These are phyloP conservation scores for Clarias fuscus DNA, from an alignment of 2,797 vertebrate genomes.

Conservation along the genomic window DNA sequence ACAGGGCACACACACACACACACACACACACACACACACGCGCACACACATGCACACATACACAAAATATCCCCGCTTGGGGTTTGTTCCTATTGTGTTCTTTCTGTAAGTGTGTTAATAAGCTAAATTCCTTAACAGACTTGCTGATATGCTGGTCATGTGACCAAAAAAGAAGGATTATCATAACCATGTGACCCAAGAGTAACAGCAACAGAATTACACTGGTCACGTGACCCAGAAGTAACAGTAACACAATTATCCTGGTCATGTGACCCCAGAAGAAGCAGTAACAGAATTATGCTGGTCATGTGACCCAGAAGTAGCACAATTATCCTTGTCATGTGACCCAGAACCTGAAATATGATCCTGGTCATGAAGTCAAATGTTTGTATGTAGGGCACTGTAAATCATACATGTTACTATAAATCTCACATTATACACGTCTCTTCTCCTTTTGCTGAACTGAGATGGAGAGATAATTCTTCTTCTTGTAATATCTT, in stretches of 20 bases:
- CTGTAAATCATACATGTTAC: background rate
- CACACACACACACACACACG: conserved; percentile 3
- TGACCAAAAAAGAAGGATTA: background rate
- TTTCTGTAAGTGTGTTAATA: conserved; percentile 8
- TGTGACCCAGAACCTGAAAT: background rate
- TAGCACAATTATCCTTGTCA: background rate
- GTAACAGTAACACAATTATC: too few relatives aligned
- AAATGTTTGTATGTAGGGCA: background rate
- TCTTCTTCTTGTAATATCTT: background rate
- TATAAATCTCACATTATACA: background rate
- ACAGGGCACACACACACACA: conserved; percentile 11
- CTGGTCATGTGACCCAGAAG: conserved; percentile 1
- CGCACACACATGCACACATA: conserved; percentile 16
- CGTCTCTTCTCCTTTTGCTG: background rate
- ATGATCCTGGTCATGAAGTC: too few relatives aligned
- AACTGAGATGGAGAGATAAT: background rate
- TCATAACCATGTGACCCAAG: background rate
- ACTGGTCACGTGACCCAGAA: background rate
- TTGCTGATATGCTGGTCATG: background rate
- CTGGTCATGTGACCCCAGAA: too few relatives aligned
- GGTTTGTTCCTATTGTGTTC: background rate
- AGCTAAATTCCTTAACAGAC: conserved; percentile 1
- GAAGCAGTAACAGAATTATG: background rate
- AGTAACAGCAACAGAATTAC: too few relatives aligned
- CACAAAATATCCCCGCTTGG: background rate